Evolutionary conservation across 2,888 invertebrate species (phyloP), one percentile per base, ranked within the genome.

Genomic region (Polietes domitor): DNA sequence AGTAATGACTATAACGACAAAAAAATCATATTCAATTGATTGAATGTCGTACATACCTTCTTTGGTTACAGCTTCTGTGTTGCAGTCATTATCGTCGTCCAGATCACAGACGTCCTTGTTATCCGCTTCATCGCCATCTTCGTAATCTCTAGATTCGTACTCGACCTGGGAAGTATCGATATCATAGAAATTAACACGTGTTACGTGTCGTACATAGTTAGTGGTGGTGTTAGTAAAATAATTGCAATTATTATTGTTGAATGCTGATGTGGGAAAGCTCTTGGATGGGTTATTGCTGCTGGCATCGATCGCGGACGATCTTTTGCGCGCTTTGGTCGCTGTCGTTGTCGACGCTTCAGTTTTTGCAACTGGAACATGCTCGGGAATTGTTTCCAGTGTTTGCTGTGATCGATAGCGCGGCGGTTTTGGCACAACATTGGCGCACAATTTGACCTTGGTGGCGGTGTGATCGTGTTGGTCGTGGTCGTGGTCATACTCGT

Each of bases 1-100:
- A n/a, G n/a, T n/a, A n/a, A n/a, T n/a, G n/a, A n/a, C n/a, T n/a
- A n/a, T n/a, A n/a, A n/a, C n/a, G n/a, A n/a, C n/a, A n/a, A n/a
- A n/a, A n/a, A n/a, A n/a, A n/a, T n/a, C n/a, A n/a, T n/a, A n/a
- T 37, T 37, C 37, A 37, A 37, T 37, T 37, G 37, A 37, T 37
- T 37, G 1, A 37, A 37, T 9, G 37, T 32, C 32, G 37, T 9
- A 92, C 93, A 94, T 92, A 96, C 97, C 97, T 95, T 97, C 97
- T 95, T 97, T 97, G 93, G 96, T 96, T 91, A 96, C 95, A 89
- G 97, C 96, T 93, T 96, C 94, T 86, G 96, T 95, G 90, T 96
- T 96, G 82, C 96, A 96, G 86, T 95, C 95, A 71, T 95, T 95
- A 85, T 95, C 95, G 92, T 95, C 95, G 92, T 95, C 94, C 82